phyloP scores from a whole-genome alignment of 1,140 invertebrate species.

The Agrypnia vestita region DNA sequence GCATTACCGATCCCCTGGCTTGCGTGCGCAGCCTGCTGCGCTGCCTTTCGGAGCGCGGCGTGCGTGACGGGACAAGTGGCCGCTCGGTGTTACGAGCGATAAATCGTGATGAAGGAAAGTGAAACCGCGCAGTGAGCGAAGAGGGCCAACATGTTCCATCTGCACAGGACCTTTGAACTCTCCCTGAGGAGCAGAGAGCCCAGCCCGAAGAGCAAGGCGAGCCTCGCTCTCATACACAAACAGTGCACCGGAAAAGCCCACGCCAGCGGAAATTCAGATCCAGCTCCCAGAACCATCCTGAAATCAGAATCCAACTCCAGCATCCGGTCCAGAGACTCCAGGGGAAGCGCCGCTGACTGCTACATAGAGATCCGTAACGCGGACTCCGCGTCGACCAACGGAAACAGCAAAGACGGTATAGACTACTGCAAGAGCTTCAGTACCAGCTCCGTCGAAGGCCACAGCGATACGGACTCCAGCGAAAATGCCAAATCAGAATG shows the following conservation, averaged over 20 bases:
- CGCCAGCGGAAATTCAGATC: conserved; percentile 74
- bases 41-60: neutral
- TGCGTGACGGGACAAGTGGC: neutral
- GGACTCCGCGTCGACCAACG: conserved; percentile 59
- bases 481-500: conserved; percentile 64
- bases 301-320: conserved; percentile 71
- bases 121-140: conserved; percentile 4
- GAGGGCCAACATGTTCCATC: conserved; percentile 72
- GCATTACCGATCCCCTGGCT: neutral
- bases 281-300: conserved; percentile 64
- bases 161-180: conserved; percentile 79
- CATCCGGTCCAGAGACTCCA: conserved; percentile 67
- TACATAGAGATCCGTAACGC: conserved; percentile 71
- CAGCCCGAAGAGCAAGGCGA: conserved; percentile 72
- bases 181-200: conserved; percentile 76
- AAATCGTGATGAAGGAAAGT: conserved; percentile 25
- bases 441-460: conserved; percentile 73
- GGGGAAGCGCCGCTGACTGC: conserved; percentile 65
- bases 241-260: conserved; percentile 82
- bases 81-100: neutral
- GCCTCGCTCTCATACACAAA: conserved; percentile 77
- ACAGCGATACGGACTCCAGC: conserved; percentile 73
- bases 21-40: neutral
- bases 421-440: conserved; percentile 70
- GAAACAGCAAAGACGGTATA: conserved; percentile 62